phyloP scores from a whole-genome alignment of 2,113 vertebrate genomes.

The Gorsachius goisagi region DNA sequence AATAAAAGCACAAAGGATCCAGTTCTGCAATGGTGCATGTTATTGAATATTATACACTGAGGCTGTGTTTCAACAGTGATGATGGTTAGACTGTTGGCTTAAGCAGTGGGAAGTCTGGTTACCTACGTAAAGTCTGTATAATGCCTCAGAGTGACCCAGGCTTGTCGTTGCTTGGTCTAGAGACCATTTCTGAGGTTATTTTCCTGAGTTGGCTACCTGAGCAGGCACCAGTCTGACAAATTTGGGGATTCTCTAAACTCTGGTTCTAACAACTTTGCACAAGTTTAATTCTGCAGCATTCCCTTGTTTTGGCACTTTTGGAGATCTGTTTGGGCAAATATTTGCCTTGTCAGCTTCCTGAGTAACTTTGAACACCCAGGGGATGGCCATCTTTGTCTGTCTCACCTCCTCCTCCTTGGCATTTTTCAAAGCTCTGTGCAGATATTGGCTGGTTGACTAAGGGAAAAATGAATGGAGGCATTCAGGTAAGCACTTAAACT shows the following conservation, averaged over 20 bases:
- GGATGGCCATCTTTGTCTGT: not conserved
- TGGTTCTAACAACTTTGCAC: not conserved
- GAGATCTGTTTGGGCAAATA: not conserved
- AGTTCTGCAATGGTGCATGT: not conserved
- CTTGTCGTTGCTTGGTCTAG: not conserved
- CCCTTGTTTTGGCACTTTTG: not conserved
- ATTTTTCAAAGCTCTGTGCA: not conserved
- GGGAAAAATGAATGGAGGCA: not conserved
- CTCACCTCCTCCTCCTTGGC: not conserved
- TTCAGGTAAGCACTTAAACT: not conserved
- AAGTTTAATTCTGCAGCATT: not conserved
- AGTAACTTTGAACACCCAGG: not conserved
- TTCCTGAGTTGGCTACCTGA: not conserved
- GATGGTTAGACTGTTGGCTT: not conserved
- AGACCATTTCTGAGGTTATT: not conserved
- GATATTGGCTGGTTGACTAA: not conserved
- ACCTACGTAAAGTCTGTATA: not conserved
- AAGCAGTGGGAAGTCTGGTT: not conserved
- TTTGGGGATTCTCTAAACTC: not conserved
- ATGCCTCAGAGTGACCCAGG: not conserved
- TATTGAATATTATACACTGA: not conserved
- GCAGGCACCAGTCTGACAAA: not conserved
- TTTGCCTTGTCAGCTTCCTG: not conserved
- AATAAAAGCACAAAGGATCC: not conserved
- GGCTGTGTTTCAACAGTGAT: not conserved